Evolutionary conservation across 2,113 vertebrate species (phyloP), one percentile per base, ranked within the genome.

Genomic region (Pteronura brasiliensis): DNA sequence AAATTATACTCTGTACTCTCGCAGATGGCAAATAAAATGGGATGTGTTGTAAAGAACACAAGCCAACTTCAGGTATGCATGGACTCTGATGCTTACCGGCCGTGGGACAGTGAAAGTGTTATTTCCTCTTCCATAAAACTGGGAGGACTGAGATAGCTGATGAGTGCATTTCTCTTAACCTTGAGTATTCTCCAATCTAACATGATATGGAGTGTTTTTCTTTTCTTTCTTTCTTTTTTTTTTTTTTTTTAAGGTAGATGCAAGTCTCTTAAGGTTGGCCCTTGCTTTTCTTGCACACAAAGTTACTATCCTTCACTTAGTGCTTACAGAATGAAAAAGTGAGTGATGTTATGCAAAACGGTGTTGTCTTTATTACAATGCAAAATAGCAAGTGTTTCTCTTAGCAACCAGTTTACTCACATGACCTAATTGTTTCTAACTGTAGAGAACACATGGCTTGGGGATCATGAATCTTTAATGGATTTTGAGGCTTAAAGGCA

Each of bases 381-480:
- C 21, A 90, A 17, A 92, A 47, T 1, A 80, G 8, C 82, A 92
- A 94, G 29, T 87, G 91, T 59, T 97, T 97, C 97, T 94, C 31
- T 88, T 83, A 98, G 96, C 55, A 88, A 83, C 65, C 74, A 77
- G 90, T 96, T 96, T 97, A 90, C 96, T 79, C 83, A 96, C n/a
- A 59, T 92, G 69, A 96, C 47, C 84, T 94, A 98, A 98, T 96
- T 74, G 71, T 44, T 98, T 96, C 95, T 96, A 96, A 95, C 79
- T 97, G 95, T 98, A 94, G 79, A 96, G 65, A 98, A 96, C 83
- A 97, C 94, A 97, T 94, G 97, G 84, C 88, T 96, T 97, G 84
- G 94, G 81, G 55, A 91, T 97, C 94, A 98, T 98, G 97, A 98
- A 98, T 98, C 93, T 92, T 98, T 98, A 98, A 98, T 97, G 88